A percentile compares a stretch with the other conserved stretches of the same genome.
Conservation (phyloP, 2,113 vertebrate genomes). For the Cyprinus carpio region DNA sequence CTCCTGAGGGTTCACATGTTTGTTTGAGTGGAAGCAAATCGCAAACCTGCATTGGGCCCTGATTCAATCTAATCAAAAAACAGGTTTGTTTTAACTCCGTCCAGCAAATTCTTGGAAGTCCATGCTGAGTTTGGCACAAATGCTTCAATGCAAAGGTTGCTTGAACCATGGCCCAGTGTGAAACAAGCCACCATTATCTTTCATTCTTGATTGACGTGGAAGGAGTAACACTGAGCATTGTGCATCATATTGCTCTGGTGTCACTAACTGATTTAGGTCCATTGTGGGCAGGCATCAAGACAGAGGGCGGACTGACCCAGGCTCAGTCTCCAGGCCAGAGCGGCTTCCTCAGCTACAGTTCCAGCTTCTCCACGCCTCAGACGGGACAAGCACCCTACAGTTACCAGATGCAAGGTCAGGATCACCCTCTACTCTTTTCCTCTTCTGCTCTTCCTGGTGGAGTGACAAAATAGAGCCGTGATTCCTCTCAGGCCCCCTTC, state of each 20-base stretch:
- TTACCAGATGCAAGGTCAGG: conserved; percentile 99
- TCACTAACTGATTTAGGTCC: conserved; percentile 99
- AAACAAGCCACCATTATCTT: conserved; percentile 23
- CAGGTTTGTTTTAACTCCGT: conserved; percentile 28
- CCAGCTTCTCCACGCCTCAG: conserved; percentile 94
- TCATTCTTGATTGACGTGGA: conserved; percentile 63
- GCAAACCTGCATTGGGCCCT: conserved; percentile 55
- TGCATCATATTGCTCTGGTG: conserved; percentile 93
- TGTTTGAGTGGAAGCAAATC: conserved; percentile 68
- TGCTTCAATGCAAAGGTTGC: conserved; percentile 4
- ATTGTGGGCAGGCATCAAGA: conserved; percentile 99
- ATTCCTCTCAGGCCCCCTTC: conserved; percentile 61
- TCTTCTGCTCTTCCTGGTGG: not conserved
- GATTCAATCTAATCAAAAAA: conserved; percentile 56
- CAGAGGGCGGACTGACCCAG: conserved; percentile 94
- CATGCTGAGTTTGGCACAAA: conserved; percentile 11
- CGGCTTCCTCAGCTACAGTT: conserved; percentile 96
- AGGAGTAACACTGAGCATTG: conserved; percentile 68
- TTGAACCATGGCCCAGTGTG: conserved; percentile 28
- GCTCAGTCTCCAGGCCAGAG: conserved; percentile 95
- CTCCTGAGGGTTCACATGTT: conserved; percentile 67
- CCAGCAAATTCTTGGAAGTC: conserved; percentile 56
- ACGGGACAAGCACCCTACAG: conserved; percentile 98
- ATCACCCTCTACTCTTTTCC: conserved; percentile 44
- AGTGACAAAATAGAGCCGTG: conserved; percentile 33